These are phyloP conservation scores for Drosophila multiciliata DNA, from an alignment of 2,888 invertebrate genomes.

Conservation along the genomic window DNA sequence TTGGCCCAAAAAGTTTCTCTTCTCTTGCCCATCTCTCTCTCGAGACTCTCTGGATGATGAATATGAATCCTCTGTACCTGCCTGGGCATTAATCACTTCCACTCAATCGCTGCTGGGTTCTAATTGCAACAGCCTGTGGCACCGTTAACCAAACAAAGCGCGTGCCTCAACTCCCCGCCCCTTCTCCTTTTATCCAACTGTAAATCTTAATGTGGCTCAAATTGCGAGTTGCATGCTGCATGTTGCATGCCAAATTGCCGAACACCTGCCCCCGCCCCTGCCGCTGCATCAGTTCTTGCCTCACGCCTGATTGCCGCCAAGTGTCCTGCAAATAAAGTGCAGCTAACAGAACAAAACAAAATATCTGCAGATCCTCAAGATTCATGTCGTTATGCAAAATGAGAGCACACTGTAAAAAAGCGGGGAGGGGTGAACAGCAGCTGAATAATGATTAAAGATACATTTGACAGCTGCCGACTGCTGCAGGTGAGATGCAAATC, in stretches of 20 bases:
- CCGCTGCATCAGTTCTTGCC: conserved; percentile 15
- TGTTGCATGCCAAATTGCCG: conserved; percentile 47
- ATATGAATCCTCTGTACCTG: conserved; percentile 18
- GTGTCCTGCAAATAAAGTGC: conserved; percentile 55
- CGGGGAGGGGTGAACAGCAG: neutral
- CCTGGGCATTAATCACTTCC: conserved; percentile 62
- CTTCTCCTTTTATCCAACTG: conserved; percentile 44
- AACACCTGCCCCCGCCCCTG: conserved; percentile 46
- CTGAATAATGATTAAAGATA: conserved; percentile 25
- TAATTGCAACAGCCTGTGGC: conserved; percentile 60
- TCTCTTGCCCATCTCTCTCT: neutral
- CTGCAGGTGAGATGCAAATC: conserved; percentile 21
- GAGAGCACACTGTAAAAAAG: neutral
- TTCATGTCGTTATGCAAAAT: conserved; percentile 43
- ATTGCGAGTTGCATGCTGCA: conserved; percentile 52
- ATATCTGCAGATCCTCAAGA: conserved; percentile 14
- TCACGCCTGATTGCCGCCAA: conserved; percentile 56
- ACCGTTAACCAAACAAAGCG: conserved; percentile 54
- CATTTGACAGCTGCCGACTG: conserved; percentile 10
- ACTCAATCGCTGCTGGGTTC: conserved; percentile 56
- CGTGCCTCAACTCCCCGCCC: conserved; percentile 42
- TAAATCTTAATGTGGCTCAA: conserved; percentile 63
- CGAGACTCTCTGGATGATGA: neutral
- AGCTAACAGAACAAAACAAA: conserved; percentile 33
- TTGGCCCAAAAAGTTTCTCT: conserved; percentile 42